These are phyloP conservation scores for Prolemur simus DNA, from an alignment of 2,113 vertebrate genomes.

Conservation along the genomic window DNA sequence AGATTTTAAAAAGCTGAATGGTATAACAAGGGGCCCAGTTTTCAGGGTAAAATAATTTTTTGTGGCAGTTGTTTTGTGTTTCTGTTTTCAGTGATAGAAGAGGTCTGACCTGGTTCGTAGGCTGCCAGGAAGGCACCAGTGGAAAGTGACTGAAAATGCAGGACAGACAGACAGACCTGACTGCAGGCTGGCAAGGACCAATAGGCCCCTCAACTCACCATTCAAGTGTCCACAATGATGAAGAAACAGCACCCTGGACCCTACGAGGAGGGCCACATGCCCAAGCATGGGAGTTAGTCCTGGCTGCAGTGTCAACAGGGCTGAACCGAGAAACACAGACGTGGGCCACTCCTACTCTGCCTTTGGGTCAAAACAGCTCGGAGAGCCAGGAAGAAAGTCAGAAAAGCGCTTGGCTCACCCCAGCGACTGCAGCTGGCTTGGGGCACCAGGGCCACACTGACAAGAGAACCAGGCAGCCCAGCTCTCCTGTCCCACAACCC, in stretches of 20 bases:
- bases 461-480: background rate
- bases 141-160: background rate
- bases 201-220: background rate
- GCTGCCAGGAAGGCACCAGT: background rate
- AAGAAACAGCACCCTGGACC: background rate
- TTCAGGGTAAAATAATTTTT: background rate
- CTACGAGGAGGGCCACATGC: background rate
- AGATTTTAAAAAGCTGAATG: background rate
- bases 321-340: background rate
- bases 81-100: background rate
- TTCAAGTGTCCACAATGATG: background rate
- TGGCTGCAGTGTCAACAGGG: background rate
- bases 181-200: background rate
- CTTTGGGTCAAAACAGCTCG: background rate
- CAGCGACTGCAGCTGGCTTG: background rate
- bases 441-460: background rate
- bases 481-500: rapidly evolving
- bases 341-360: no score
- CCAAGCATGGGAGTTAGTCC: background rate
- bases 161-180: background rate
- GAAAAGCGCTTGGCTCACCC: background rate
- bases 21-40: background rate
- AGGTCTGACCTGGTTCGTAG: background rate
- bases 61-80: background rate
- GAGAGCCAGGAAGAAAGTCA: background rate